Base-by-base conservation (phyloP, 2,888 invertebrate genomes). In the Siphlonurus alternatus region DNA sequence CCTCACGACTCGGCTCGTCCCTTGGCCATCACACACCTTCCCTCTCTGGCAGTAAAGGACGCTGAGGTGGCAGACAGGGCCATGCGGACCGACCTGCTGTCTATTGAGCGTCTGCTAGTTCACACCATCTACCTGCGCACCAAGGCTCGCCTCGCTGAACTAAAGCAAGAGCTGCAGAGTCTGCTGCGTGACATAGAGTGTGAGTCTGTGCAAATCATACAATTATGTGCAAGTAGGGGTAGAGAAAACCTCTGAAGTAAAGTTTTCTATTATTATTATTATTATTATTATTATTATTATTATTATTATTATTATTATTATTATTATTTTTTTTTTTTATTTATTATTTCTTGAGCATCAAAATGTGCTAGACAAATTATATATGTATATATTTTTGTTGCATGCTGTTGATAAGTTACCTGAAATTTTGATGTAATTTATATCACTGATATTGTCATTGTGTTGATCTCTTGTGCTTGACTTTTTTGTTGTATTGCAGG, bases 91-190 rank as follows among this genome's bases (percentile, higher is more conserved):
- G 93, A 94, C 76, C 86, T 91, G 71, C 81, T 97, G n/a, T 94
- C 95, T 2, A 90, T 97, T 85, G 97, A 97, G 78, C 86, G 93
- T 53, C 79, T 97, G 63, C 80, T 97, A 53, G 94, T 96, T 3
- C 94, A 95, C 74, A 96, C 96, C 0, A 94, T 97, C 69, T 95
- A 97, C 73, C 89, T 95, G 64, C 82, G 97, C 69, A 92, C 94
- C 0, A 83, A 90, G 63, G 88, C 89, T 68, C 81, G 95, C 59
- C 79, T 95, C 18, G 83, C 83, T 53, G 93, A 94, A 72, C 81
- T 94, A 38, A 89, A 88, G 74, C 84, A 88, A 67, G 83, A 89
- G 71, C 76, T 91, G 62, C 84, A 85, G 70, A 81, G 82, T 51
- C 80, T 88, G 73, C 73, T 86, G 25, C 85, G 85, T 72, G 84